Percentiles rank a stretch among this genome's conserved stretches.
These are phyloP conservation scores for Cheilosia vulpina DNA, from an alignment of 2,888 invertebrate species.

Conservation along the genomic window DNA sequence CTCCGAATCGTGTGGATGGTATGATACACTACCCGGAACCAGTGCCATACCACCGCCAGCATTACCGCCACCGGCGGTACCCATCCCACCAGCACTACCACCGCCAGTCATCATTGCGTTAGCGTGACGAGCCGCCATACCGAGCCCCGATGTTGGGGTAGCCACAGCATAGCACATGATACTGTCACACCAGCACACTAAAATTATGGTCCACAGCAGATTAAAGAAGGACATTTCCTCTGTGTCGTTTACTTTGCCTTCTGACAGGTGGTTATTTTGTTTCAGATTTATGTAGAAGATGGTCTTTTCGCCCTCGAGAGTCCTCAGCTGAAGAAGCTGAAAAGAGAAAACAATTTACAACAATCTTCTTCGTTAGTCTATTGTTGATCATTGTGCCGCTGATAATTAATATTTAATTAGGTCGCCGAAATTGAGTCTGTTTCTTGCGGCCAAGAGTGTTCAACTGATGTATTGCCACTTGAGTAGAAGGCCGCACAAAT, in stretches of 20 bases:
- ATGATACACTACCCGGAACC: conserved; percentile 76
- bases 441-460: background rate
- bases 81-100: conserved; percentile 41
- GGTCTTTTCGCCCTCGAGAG: background rate
- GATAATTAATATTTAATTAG: conserved; percentile 65
- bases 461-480: conserved; percentile 54
- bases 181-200: conserved; percentile 68
- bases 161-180: conserved; percentile 54
- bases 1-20: conserved; percentile 77
- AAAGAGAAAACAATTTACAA: conserved; percentile 41
- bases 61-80: conserved; percentile 41
- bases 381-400: conserved; percentile 24
- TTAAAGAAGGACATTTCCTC: conserved; percentile 74
- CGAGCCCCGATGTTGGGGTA: conserved; percentile 42
- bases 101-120: conserved; percentile 68
- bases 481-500: conserved; percentile 51
- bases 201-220: conserved; percentile 74
- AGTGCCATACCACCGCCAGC: conserved; percentile 63
- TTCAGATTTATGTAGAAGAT: conserved; percentile 63
- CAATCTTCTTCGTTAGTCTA: conserved; percentile 28
- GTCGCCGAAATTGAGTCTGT: conserved; percentile 42
- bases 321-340: conserved; percentile 31
- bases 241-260: conserved; percentile 20
- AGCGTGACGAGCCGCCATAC: conserved; percentile 58
- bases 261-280: conserved; percentile 69